Evolutionary conservation across 2,113 vertebrate genomes (phyloP).

Genomic region (Tiliqua scincoides): DNA sequence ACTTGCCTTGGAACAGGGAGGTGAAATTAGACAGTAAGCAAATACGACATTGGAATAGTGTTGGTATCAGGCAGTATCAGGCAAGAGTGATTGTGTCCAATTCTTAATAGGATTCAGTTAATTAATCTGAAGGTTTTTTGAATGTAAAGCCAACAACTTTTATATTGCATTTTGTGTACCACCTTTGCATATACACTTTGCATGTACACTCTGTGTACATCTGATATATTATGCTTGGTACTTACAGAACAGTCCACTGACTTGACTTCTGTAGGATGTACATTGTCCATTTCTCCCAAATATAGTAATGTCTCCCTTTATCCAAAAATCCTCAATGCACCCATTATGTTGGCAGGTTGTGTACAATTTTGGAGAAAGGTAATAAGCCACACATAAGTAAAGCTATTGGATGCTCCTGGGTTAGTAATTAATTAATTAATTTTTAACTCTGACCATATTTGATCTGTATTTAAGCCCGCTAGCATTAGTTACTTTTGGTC

Average conservation of each 20-base stretch:
- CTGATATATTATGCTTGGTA: not conserved
- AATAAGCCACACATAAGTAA: not conserved
- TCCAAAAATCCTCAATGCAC: not conserved
- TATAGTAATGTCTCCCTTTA: not conserved
- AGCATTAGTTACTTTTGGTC: conserved; percentile 70
- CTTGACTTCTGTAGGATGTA: not conserved
- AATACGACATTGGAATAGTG: fast-evolving
- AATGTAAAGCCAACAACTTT: too few relatives aligned
- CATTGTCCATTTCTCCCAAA: not conserved
- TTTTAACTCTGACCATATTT: conserved; percentile 46
- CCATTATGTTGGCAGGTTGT: fast-evolving
- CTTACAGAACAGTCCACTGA: fast-evolving
- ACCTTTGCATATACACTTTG: too few relatives aligned
- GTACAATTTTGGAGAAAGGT: not conserved
- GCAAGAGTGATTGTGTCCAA: too few relatives aligned
- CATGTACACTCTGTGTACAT: fast-evolving
- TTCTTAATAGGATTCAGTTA: too few relatives aligned
- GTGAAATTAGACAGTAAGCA: fast-evolving
- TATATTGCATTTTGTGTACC: too few relatives aligned
- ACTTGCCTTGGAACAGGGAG: not conserved
- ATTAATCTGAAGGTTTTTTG: too few relatives aligned
- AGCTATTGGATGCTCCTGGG: conserved; percentile 39
- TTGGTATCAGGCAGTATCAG: too few relatives aligned
- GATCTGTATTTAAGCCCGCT: conserved; percentile 55
- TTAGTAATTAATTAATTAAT: not conserved